phyloP scores from a whole-genome alignment of 2,797 vertebrate species.

The Antennarius maculatus region DNA sequence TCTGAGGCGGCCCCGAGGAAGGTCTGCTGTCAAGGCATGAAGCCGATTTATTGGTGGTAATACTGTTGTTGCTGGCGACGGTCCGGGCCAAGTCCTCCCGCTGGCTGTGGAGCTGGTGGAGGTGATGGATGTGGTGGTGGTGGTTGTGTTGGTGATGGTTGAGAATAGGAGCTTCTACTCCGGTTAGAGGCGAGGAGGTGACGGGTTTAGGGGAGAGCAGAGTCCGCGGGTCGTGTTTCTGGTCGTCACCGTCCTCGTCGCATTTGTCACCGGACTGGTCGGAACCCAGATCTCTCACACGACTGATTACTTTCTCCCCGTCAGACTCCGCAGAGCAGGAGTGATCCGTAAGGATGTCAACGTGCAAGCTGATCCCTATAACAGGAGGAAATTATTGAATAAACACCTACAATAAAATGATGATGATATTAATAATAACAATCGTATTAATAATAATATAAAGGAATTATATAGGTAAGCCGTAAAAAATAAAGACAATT shows the following conservation, averaged over 20 bases:
- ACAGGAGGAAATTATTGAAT: background rate
- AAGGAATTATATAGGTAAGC: background rate
- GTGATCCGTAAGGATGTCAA: conserved; percentile 95
- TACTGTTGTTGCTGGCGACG: conserved; percentile 49
- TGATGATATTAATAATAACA: too few relatives aligned
- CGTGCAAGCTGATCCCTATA: conserved; percentile 94
- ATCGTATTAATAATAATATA: background rate
- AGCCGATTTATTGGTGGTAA: conserved; percentile 65
- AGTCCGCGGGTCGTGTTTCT: conserved; percentile 67
- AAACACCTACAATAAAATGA: too few relatives aligned
- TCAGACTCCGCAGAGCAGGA: conserved; percentile 96
- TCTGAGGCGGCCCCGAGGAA: conserved; percentile 81
- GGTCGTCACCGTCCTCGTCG: conserved; percentile 80
- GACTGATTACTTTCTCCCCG: conserved; percentile 88
- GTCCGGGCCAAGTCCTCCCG: conserved; percentile 83
- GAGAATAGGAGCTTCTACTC: conserved; percentile 88
- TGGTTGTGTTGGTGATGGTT: conserved; percentile 78
- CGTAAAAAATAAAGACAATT: background rate
- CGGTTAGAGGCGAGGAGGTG: conserved; percentile 90
- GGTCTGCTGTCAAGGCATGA: conserved; percentile 72
- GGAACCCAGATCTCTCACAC: conserved; percentile 83
- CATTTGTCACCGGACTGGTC: conserved; percentile 88
- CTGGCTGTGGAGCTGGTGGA: conserved; percentile 79
- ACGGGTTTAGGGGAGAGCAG: conserved; percentile 83
- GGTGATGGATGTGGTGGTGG: conserved; percentile 73